These are phyloP conservation scores for Trididemnum clinides DNA, from an alignment of 23 tunicate genomes.

Conservation along the genomic window DNA sequence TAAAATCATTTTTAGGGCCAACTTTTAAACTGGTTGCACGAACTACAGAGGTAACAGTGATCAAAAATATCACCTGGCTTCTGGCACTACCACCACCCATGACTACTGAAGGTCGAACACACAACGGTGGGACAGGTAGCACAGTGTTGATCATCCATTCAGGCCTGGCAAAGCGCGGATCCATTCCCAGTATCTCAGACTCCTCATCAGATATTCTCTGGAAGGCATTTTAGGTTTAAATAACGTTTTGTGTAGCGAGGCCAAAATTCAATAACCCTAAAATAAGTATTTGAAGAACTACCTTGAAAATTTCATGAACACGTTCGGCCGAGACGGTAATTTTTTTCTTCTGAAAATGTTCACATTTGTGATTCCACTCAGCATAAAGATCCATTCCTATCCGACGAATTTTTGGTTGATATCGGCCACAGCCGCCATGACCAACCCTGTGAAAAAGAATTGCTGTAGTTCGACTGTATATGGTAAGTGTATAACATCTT, in stretches of 20 bases:
- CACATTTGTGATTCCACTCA: slow-evolving; percentile 96
- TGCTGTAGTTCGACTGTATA: too few species aligned
- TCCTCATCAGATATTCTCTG: slow-evolving; percentile 97
- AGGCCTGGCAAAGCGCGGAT: slow-evolving; percentile 94
- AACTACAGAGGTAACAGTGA: too few species aligned
- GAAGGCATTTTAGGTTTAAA: not conserved
- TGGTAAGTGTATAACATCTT: too few species aligned
- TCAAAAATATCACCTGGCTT: slow-evolving; percentile 93
- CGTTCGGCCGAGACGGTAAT: slow-evolving; percentile 94
- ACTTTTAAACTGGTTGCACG: too few species aligned
- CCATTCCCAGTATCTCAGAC: slow-evolving; percentile 98
- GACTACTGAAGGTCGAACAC: slow-evolving; percentile 99
- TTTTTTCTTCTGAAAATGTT: slow-evolving; percentile 97
- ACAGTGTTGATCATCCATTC: slow-evolving; percentile 99
- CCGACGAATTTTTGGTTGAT: slow-evolving; percentile 85
- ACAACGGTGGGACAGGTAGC: slow-evolving; percentile 95
- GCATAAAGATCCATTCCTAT: slow-evolving; percentile 89
- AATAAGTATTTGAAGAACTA: too few species aligned
- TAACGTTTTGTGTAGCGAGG: too few species aligned
- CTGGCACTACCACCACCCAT: slow-evolving; percentile 99
- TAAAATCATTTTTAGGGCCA: too few species aligned
- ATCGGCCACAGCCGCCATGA: slow-evolving; percentile 98
- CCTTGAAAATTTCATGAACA: slow-evolving; percentile 96
- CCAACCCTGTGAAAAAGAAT: too few species aligned
- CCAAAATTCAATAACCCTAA: too few species aligned